These are phyloP conservation scores for Baryphthengus martii DNA, from an alignment of 2,113 vertebrate species.

Conservation along the genomic window DNA sequence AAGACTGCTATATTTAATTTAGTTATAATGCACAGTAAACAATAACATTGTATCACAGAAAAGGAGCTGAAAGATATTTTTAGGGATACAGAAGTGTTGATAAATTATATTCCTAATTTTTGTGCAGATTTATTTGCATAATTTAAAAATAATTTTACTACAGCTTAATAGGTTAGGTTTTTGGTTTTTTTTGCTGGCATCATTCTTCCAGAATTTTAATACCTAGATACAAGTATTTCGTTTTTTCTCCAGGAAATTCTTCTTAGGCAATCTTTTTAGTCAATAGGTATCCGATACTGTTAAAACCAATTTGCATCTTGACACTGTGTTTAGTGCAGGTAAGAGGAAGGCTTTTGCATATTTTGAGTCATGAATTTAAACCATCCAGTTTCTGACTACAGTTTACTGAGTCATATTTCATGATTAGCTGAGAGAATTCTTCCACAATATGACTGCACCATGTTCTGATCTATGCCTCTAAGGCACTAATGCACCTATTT, in stretches of 20 bases:
- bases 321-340: neutral
- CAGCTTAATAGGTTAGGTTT: neutral
- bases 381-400: neutral
- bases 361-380: neutral
- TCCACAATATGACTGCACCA: neutral
- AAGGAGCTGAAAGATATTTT: neutral
- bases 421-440: neutral
- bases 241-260: neutral
- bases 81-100: fast-evolving
- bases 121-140: neutral
- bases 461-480: neutral
- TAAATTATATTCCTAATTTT: neutral
- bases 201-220: neutral
- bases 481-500: neutral
- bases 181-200: neutral
- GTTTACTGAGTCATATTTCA: neutral
- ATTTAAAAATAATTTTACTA: neutral
- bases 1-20: neutral
- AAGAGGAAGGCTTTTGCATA: neutral
- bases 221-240: neutral
- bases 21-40: neutral
- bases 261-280: neutral
- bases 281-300: neutral
- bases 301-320: neutral
- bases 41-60: neutral